Base-by-base conservation (phyloP, 2,113 vertebrate species). In the Struthidea cinerea region DNA sequence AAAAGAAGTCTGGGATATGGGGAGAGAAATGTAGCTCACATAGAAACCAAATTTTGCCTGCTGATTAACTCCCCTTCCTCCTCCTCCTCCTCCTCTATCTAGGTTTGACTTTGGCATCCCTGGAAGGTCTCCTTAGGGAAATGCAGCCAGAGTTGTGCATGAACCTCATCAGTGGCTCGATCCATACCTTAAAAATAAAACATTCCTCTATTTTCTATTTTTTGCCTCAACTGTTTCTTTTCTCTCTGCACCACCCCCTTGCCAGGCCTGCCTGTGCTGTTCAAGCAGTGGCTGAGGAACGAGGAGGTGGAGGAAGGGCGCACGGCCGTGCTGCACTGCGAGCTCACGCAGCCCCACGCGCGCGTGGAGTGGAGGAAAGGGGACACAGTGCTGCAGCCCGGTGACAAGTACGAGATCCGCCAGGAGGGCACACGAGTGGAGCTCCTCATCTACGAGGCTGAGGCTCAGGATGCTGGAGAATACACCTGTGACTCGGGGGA, bases 351-450 rank as follows among this genome's bases (percentile, higher is more conserved):
- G 96, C 90, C 98, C 32, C 91, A 60, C 7, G 93, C 97, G 1
- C 92, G 90, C 1, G 96, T 98, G 30, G 97, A 98, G 84, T 99
- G 99, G 99, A 97, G 97, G 78, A 99, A 96, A 92, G 98, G 97
- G 32, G 96, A 97, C 1, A 23, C 26, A 20, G 61, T 94, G 57
- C 96, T 99, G 63, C 75, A 91, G 24, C 37, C 92, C 1, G 55
- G 84, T 8, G 97, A 98, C 80, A 99, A 98, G 89, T 98, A 98
- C 21, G 92, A 97, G 86, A 97, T 98, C 26, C 98, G 90, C 53
- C 98, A 98, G 84, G 98, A 99, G 52, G 98, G 98, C 55, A 96
- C 98, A 32, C 92, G 69, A 26, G 96, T 95, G 2, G 98, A 99
- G 97, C 97, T 99, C 93, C 32, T 95, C 56, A 98, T 99, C 91